Conservation (phyloP, 2,113 vertebrate species). For the Barbus barbus region DNA sequence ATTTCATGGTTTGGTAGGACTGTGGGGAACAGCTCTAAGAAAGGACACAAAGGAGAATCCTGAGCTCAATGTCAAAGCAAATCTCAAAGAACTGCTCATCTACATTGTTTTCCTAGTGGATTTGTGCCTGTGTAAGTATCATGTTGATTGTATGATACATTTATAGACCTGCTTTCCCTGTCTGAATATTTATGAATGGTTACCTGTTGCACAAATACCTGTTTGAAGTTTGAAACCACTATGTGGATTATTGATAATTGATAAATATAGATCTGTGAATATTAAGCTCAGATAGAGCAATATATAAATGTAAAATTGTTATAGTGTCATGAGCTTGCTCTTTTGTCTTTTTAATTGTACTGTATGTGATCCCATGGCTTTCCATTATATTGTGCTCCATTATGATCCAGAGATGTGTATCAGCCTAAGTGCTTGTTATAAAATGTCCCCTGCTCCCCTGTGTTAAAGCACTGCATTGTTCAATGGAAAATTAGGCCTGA, state of each 20-base stretch:
- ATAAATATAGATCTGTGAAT: neutral
- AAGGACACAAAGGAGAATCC: slow-evolving; percentile 85
- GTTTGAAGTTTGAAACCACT: no score
- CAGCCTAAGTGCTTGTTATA: slow-evolving; percentile 58
- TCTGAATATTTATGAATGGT: no score
- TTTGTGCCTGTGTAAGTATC: slow-evolving; percentile 89
- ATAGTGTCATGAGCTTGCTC: neutral
- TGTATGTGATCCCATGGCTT: slow-evolving; percentile 47
- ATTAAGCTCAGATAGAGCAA: neutral
- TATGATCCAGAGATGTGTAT: slow-evolving; percentile 52
- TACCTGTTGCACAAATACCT: no score
- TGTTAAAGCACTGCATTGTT: slow-evolving; percentile 66
- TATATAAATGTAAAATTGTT: neutral
- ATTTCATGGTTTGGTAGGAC: slow-evolving; percentile 70
- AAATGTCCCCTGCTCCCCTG: slow-evolving; percentile 50
- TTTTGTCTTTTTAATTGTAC: neutral
- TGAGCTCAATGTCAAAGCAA: slow-evolving; percentile 89
- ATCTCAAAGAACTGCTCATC: slow-evolving; percentile 86
- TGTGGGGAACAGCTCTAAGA: slow-evolving; percentile 90
- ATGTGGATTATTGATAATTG: neutral
- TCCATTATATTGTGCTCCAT: slow-evolving; percentile 53
- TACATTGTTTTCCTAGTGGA: slow-evolving; percentile 90
- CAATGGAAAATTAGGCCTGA: slow-evolving; percentile 62
- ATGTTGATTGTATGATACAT: neutral
- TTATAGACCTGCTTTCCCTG: neutral